A percentile compares a stretch with the other conserved stretches of the same genome.
phyloP scores from a whole-genome alignment of 2,797 vertebrate genomes.

The Champsocephalus esox region DNA sequence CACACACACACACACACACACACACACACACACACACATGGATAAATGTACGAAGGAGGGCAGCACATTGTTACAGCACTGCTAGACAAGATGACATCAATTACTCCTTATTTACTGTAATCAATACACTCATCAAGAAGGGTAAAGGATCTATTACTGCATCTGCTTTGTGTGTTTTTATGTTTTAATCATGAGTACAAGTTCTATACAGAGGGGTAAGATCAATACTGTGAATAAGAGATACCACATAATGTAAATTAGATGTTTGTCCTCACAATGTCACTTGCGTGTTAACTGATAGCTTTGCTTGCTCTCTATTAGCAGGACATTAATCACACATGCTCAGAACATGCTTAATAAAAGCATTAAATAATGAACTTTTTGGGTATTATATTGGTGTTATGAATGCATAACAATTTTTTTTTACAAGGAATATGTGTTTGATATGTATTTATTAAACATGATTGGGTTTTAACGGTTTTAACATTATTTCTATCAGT shows the following conservation, averaged over 20 bases:
- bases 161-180: slow-evolving; percentile 7
- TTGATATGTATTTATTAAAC: too few species aligned
- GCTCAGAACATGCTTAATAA: not conserved
- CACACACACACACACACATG: not conserved
- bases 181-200: slow-evolving; percentile 42
- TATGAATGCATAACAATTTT: slow-evolving; percentile 2
- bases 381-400: not conserved
- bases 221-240: slow-evolving; percentile 54
- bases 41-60: slow-evolving; percentile 15
- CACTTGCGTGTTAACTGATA: slow-evolving; percentile 17
- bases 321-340: slow-evolving; percentile 3
- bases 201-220: slow-evolving; percentile 3
- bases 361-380: not conserved
- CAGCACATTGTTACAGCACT: slow-evolving; percentile 27
- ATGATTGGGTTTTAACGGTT: too few species aligned
- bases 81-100: slow-evolving; percentile 42
- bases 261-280: slow-evolving; percentile 42
- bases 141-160: slow-evolving; percentile 26
- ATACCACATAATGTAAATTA: slow-evolving; percentile 49
- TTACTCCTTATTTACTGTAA: slow-evolving; percentile 57
- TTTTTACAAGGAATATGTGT: not conserved
- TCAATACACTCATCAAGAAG: slow-evolving; percentile 59
- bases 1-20: too few species aligned
- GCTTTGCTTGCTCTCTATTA: slow-evolving; percentile 9
- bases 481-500: not conserved